Evolutionary conservation across 2,113 vertebrate species (phyloP).

Genomic region (Phasianus colchicus): DNA sequence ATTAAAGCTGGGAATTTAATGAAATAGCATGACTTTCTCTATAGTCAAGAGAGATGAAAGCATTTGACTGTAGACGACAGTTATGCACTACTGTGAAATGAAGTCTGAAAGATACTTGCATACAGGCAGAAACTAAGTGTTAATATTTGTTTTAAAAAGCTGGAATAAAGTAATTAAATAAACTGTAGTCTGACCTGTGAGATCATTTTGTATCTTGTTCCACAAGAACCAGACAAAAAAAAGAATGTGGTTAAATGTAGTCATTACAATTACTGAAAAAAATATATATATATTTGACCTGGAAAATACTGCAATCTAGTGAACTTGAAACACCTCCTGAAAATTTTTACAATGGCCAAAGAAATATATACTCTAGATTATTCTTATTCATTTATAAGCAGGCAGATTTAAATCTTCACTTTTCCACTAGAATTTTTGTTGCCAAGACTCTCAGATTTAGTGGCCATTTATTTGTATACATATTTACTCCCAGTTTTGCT

Average conservation of each 20-base stretch:
- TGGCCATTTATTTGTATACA: background rate
- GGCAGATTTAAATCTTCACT: background rate
- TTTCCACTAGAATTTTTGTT: background rate
- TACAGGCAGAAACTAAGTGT: background rate
- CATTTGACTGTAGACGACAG: background rate
- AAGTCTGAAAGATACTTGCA: background rate
- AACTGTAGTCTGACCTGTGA: background rate
- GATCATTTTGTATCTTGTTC: background rate
- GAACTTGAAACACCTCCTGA: background rate
- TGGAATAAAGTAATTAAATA: background rate
- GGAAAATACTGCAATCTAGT: background rate
- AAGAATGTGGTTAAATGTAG: rapidly evolving
- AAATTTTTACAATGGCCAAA: background rate
- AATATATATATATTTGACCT: background rate
- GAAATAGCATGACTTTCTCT: constrained; percentile 33
- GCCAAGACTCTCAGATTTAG: background rate
- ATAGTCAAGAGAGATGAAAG: background rate
- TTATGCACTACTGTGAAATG: background rate
- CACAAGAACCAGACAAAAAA: background rate
- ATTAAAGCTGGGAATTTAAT: constrained; percentile 50
- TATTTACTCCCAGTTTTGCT: background rate
- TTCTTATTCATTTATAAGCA: background rate
- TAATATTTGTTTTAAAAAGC: background rate
- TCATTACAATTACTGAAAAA: background rate
- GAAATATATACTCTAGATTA: background rate